Evolutionary conservation across 2,888 invertebrate genomes (phyloP).

Genomic region (Zaprionus lineosus): DNA sequence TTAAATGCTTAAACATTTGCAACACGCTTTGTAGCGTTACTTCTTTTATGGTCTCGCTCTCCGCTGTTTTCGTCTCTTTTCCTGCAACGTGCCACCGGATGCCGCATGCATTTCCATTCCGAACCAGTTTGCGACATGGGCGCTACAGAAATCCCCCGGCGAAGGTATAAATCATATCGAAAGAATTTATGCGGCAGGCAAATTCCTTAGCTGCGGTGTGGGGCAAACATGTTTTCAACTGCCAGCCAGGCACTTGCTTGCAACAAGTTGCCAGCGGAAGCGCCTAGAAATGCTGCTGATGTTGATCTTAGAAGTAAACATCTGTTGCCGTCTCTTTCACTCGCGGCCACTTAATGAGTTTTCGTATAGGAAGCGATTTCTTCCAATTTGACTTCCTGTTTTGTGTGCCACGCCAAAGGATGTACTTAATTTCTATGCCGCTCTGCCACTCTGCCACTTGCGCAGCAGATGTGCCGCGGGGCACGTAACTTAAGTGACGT

Average conservation of each 20-base stretch:
- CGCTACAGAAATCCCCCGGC: background rate
- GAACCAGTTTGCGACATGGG: conserved; percentile 66
- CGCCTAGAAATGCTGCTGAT: conserved; percentile 42
- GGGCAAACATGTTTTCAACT: conserved; percentile 57
- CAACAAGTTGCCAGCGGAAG: conserved; percentile 66
- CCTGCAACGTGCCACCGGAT: conserved; percentile 53
- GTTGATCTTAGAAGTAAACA: conserved; percentile 30
- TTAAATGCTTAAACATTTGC: conserved; percentile 60
- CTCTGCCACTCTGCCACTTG: too few species aligned
- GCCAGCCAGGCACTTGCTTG: too few species aligned
- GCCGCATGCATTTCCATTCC: conserved; percentile 48
- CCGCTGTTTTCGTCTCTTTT: background rate
- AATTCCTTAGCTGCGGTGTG: conserved; percentile 52
- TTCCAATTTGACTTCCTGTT: conserved; percentile 67
- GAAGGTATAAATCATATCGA: conserved; percentile 65
- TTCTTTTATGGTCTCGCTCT: conserved; percentile 20
- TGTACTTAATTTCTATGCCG: conserved; percentile 50
- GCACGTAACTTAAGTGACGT: conserved; percentile 6
- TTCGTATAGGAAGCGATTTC: conserved; percentile 60
- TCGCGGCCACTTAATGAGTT: conserved; percentile 54
- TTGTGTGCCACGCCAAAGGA: conserved; percentile 46
- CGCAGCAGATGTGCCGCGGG: conserved; percentile 14
- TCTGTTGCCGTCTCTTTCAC: background rate
- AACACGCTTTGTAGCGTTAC: conserved; percentile 40
- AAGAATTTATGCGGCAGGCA: conserved; percentile 74